Evolutionary conservation across 2,113 vertebrate species (phyloP), one percentile per base, ranked within the genome.

Genomic region (Gobius niger): DNA sequence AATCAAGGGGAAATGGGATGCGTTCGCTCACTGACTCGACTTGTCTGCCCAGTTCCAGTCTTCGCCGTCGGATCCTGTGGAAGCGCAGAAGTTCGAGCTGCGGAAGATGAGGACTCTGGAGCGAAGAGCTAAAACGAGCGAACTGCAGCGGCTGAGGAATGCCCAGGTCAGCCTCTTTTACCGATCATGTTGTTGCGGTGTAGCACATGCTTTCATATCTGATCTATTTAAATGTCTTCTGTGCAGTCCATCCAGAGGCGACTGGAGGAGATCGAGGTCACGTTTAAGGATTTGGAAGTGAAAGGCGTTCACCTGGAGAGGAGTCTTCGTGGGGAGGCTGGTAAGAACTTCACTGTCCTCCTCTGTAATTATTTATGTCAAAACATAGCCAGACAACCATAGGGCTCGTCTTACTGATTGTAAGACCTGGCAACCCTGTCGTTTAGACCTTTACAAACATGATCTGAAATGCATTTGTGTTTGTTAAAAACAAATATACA

Each of bases 221-320:
- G 1, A 11, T 13, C 6, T 18, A 0, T 8, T 62, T 44, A 5
- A 9, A 14, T 62, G 8, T 44, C 6, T 44, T 16, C 3, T 6
- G 9, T 3, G 0, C 89, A 98, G 96, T 88, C 94, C 63, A 95
- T 98, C 87, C 97, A 98, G 89, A 91, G 96, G 65, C 88, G 96
- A 12, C 93, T 96, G 75, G 93, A 97, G 70, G 97, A 98, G 87
- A 98, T 98, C 0, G 96, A 98, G 56, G 95, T 92, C 82, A 92
- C 90, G 0, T 93, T 95, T 80, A 93, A 91, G 61, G 95, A 98
- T 1, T 85, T 98, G 86, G 97, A 98, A 84, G 89, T 93, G 0
- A 91, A 95, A 63, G 97, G 97, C 6, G 89, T 90, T 10, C 76
- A 73, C 68, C 75, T 98, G 82, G 96, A 98, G 88, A 87, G 85